phyloP scores from a whole-genome alignment of 2,888 invertebrate species.

The Saturnia japonica region DNA sequence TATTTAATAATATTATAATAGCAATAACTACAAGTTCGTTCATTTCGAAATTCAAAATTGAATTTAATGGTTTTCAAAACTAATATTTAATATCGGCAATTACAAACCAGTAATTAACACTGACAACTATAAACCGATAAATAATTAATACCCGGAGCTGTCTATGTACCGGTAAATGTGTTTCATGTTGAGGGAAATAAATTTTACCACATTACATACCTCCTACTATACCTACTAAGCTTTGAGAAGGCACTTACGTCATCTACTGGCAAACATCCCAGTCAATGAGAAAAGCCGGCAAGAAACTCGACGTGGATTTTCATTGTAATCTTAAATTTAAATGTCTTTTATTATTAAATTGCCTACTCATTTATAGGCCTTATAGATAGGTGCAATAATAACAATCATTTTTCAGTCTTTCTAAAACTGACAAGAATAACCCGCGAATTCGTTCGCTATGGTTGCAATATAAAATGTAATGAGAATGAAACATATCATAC shows the following conservation, averaged over 20 bases:
- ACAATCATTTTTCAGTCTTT: no score
- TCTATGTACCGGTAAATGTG: neutral
- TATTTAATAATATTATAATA: neutral
- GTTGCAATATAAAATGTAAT: no score
- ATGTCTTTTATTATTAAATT: neutral
- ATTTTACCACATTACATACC: no score
- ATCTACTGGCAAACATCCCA: neutral
- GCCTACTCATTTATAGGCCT: neutral
- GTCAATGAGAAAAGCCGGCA: neutral
- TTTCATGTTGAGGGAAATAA: no score
- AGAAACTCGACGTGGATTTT: neutral
- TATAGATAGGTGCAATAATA: no score
- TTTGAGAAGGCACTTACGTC: neutral
- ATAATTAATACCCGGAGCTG: neutral
- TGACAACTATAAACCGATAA: neutral
- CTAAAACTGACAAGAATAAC: no score
- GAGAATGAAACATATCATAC: no score
- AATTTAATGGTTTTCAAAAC: neutral
- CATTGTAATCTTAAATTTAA: neutral
- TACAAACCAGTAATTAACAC: neutral
- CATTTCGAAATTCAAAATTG: neutral
- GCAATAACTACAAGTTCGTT: neutral
- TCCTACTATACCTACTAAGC: neutral
- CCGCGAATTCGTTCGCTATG: no score
- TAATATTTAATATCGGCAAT: neutral